These are phyloP conservation scores for Kryptopterus vitreolus DNA, from an alignment of 2,797 vertebrate species.

Conservation along the genomic window DNA sequence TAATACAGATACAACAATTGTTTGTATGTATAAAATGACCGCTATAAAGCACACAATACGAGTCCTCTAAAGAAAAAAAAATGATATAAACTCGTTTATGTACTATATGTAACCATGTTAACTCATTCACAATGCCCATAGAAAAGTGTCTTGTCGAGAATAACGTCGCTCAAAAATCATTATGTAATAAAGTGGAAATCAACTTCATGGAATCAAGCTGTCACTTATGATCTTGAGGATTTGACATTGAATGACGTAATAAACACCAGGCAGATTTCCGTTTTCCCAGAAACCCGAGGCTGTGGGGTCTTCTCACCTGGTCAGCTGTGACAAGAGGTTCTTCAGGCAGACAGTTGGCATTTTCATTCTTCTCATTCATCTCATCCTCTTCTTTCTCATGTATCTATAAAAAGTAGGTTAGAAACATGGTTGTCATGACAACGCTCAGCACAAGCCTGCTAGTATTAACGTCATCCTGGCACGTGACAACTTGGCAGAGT, in stretches of 20 bases:
- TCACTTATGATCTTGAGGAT: neutral
- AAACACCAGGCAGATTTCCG: too few relatives aligned
- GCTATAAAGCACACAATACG: neutral
- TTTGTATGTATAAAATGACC: neutral
- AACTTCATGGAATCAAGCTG: too few relatives aligned
- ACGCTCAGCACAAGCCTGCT: slow-evolving; percentile 8
- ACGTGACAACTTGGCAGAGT: slow-evolving; percentile 4
- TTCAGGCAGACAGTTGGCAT: slow-evolving; percentile 82
- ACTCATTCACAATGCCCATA: neutral
- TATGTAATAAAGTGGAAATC: neutral
- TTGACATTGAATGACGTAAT: neutral
- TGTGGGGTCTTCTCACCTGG: slow-evolving; percentile 74
- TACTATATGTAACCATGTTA: neutral
- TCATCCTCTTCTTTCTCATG: slow-evolving; percentile 92
- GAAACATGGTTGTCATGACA: slow-evolving; percentile 23
- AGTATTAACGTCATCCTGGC: slow-evolving; percentile 12
- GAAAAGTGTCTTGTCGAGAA: neutral
- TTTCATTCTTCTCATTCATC: slow-evolving; percentile 91
- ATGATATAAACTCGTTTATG: neutral
- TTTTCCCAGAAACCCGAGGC: too few relatives aligned
- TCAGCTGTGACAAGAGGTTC: slow-evolving; percentile 91
- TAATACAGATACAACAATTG: neutral
- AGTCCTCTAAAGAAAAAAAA: neutral
- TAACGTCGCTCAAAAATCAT: neutral
- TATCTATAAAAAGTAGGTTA: slow-evolving; percentile 69